These are phyloP conservation scores for Strigamia crassipes DNA, from an alignment of 2,888 invertebrate genomes.

Conservation along the genomic window DNA sequence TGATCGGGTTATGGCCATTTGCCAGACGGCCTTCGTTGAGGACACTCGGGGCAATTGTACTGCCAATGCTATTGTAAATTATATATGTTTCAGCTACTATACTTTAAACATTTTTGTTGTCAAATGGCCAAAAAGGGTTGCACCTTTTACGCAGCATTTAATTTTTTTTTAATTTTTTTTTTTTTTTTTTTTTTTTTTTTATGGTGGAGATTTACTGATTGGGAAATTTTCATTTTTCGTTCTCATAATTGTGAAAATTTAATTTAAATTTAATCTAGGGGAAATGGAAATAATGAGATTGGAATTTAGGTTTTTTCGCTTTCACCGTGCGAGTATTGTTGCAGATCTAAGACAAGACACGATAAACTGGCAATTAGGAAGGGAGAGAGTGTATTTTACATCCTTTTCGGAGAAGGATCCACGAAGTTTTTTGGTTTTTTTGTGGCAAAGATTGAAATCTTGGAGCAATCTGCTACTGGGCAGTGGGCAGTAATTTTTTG, in stretches of 20 bases:
- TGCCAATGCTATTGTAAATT: constrained; percentile 5
- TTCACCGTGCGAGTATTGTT: too few species aligned
- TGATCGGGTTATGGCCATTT: not conserved
- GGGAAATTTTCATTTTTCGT: not conserved
- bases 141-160: not conserved
- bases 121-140: constrained; percentile 4
- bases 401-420: too few species aligned
- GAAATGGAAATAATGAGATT: not conserved
- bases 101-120: not conserved
- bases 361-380: not conserved
- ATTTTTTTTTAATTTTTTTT: not conserved
- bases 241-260: not conserved
- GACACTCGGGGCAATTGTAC: constrained; percentile 16
- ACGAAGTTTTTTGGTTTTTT: too few species aligned
- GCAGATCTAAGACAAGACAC: too few species aligned
- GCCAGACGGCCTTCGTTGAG: constrained; percentile 21
- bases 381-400: not conserved
- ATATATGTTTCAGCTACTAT: not conserved
- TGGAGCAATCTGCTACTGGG: too few species aligned
- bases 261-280: not conserved
- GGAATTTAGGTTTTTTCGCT: not conserved
- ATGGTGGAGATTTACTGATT: not conserved
- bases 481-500: too few species aligned
- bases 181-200: not conserved
- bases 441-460: too few species aligned